phyloP scores from a whole-genome alignment of 2,113 vertebrate genomes.

The Gymnogyps californianus region DNA sequence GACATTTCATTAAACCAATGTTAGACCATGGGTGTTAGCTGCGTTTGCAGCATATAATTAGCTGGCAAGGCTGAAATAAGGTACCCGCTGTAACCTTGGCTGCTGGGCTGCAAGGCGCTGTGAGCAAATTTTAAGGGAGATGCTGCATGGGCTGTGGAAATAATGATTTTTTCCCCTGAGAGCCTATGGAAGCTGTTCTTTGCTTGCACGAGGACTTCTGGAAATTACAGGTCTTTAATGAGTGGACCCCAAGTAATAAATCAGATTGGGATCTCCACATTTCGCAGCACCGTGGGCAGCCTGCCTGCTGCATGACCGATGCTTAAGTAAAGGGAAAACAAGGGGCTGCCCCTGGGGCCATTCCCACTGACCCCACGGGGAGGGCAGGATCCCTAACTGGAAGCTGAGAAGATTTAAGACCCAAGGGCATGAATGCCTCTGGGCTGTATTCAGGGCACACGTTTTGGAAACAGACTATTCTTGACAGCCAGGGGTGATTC shows the following conservation, averaged over 20 bases:
- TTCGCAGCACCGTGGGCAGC: accelerated
- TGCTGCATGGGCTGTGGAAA: background rate
- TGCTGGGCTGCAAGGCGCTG: background rate
- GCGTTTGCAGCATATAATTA: background rate
- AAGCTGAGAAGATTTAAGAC: background rate
- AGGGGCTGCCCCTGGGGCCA: background rate
- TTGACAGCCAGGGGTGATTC: background rate
- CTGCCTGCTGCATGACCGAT: background rate
- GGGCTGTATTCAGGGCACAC: background rate
- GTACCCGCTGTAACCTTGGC: background rate
- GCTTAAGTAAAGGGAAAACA: background rate
- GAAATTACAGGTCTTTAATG: background rate
- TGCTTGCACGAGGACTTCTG: background rate
- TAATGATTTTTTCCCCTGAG: background rate
- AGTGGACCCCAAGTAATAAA: background rate
- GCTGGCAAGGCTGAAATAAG: background rate
- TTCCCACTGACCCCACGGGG: background rate
- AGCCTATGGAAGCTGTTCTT: background rate
- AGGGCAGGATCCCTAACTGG: background rate
- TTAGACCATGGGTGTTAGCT: background rate
- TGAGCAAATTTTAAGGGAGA: background rate
- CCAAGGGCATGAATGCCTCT: background rate
- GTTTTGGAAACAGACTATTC: background rate
- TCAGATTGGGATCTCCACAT: background rate
- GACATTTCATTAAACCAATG: background rate